phyloP scores from a whole-genome alignment of 23 tunicate species.

The Corella eumyota region DNA sequence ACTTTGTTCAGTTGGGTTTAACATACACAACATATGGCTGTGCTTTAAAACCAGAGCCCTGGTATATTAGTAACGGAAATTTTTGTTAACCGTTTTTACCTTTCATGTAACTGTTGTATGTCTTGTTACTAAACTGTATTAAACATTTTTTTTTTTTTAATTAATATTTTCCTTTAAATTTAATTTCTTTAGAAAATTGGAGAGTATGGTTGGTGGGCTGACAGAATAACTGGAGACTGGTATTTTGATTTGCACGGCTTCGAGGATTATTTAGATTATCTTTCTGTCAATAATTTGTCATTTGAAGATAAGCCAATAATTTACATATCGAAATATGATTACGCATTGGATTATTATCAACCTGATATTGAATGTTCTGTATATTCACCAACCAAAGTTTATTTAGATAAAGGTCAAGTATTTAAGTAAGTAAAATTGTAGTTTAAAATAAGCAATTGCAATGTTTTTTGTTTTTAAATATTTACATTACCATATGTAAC shows the following conservation, averaged over 20 bases:
- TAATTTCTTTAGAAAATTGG: conserved; percentile 22
- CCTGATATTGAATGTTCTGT: conserved; percentile 2
- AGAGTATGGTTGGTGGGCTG: conserved; percentile 12
- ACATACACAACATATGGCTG: no score
- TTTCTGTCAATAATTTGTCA: conserved; percentile 5
- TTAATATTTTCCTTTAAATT: no score
- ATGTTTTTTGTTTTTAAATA: background rate
- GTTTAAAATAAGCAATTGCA: background rate
- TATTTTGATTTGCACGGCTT: conserved; percentile 6
- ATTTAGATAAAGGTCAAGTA: conserved; percentile 27
- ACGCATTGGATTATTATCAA: background rate
- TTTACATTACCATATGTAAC: no score
- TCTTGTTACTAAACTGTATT: no score
- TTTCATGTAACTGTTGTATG: no score
- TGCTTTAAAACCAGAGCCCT: no score
- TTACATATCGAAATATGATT: conserved; percentile 4
- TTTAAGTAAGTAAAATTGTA: conserved; percentile 7
- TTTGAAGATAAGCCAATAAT: background rate
- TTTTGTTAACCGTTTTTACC: no score
- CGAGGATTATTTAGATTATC: conserved; percentile 13
- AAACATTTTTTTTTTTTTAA: no score
- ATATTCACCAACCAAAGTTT: conserved; percentile 18
- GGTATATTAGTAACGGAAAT: no score
- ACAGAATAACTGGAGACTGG: conserved; percentile 3
- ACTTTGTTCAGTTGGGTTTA: no score